phyloP scores from a whole-genome alignment of 2,888 invertebrate genomes.

The Epinotia bilunana region DNA sequence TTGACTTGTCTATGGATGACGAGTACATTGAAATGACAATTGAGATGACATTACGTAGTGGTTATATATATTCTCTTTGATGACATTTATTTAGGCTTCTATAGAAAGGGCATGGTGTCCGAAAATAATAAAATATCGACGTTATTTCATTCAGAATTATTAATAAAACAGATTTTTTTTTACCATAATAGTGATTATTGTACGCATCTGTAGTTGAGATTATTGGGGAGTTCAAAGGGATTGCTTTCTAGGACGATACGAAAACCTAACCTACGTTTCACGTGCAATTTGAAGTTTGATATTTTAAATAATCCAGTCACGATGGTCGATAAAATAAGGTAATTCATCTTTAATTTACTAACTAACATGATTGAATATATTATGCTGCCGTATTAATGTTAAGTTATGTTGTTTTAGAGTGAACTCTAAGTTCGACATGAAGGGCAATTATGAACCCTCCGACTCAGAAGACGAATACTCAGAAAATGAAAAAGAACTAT shows the following conservation, averaged over 20 bases:
- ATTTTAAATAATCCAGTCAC: conserved; percentile 14
- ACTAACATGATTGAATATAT: not conserved
- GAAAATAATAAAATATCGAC: conserved; percentile 3
- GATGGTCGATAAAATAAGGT: conserved; percentile 78
- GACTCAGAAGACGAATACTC: conserved; percentile 90
- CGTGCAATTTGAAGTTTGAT: conserved; percentile 32
- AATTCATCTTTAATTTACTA: conserved; percentile 43
- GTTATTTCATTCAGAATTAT: conserved; percentile 4
- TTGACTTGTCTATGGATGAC: conserved; percentile 2
- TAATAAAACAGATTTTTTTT: not conserved
- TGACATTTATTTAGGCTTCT: too few species aligned
- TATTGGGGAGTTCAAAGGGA: not conserved
- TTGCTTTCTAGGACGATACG: conserved; percentile 7
- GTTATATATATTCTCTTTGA: too few species aligned
- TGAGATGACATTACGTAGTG: too few species aligned
- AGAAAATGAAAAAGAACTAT: conserved; percentile 85
- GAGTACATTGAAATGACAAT: too few species aligned
- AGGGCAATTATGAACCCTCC: conserved; percentile 86
- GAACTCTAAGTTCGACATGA: conserved; percentile 70
- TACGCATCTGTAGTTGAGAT: not conserved
- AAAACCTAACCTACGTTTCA: conserved; percentile 40
- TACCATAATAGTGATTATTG: not conserved
- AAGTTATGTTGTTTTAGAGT: conserved; percentile 64
- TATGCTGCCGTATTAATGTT: not conserved
- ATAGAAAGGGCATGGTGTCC: conserved; percentile 3